Evolutionary conservation across 2,797 vertebrate species (phyloP).

Genomic region (Austrolebias charrua): DNA sequence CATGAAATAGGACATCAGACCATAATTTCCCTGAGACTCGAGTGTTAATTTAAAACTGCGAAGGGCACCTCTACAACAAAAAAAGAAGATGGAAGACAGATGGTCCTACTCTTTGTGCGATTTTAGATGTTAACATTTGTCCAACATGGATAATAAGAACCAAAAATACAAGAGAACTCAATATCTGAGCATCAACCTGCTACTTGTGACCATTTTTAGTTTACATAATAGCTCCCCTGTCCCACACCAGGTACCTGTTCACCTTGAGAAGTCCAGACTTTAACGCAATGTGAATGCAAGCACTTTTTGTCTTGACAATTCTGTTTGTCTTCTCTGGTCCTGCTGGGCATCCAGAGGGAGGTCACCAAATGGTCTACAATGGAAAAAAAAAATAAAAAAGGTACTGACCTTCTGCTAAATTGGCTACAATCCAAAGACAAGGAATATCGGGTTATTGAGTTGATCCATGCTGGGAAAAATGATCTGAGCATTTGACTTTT

Average conservation of each 20-base stretch:
- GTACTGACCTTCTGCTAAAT: conserved; percentile 82
- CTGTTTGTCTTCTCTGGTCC: conserved; percentile 66
- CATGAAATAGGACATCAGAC: conserved; percentile 59
- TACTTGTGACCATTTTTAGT: conserved; percentile 46
- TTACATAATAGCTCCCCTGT: conserved; percentile 76
- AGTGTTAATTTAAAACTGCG: conserved; percentile 75
- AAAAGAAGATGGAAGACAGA: conserved; percentile 61
- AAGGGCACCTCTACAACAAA: conserved; percentile 55
- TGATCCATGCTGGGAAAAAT: conserved; percentile 82
- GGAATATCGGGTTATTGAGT: conserved; percentile 86
- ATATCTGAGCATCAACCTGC: conserved; percentile 36
- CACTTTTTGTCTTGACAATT: conserved; percentile 55
- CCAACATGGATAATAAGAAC: conserved; percentile 57
- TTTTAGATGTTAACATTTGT: conserved; percentile 61
- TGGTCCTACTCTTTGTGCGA: conserved; percentile 43
- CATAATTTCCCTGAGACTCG: conserved; percentile 76
- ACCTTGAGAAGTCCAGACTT: conserved; percentile 73
- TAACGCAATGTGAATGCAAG: conserved; percentile 61
- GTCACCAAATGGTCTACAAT: conserved; percentile 82
- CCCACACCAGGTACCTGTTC: conserved; percentile 74
- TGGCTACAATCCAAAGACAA: conserved; percentile 80
- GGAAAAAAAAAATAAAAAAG: conserved; percentile 66
- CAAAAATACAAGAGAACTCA: conserved; percentile 43
- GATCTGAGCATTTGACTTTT: conserved; percentile 74
- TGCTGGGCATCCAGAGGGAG: conserved; percentile 77